These are phyloP conservation scores for Atta texana DNA, from an alignment of 1,140 invertebrate genomes.

Conservation along the genomic window DNA sequence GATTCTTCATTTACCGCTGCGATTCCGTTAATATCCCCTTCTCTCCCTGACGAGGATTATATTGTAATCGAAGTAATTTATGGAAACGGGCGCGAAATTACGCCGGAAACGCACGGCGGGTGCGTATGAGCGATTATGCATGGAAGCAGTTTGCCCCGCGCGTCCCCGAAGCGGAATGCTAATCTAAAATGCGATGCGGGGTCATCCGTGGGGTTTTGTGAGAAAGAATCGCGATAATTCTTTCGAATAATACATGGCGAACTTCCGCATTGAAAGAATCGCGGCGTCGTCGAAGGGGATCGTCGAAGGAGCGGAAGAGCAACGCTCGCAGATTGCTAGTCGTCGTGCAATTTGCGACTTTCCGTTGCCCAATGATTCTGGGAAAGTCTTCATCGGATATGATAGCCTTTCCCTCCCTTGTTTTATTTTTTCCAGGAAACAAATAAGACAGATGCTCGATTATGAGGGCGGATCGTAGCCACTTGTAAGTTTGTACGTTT, in stretches of 20 bases:
- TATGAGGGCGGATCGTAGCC: not conserved
- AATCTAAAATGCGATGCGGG: constrained; percentile 45
- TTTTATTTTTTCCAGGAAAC: constrained; percentile 16
- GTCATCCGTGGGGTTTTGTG: constrained; percentile 41
- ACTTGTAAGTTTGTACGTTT: not conserved
- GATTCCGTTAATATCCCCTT: constrained; percentile 64
- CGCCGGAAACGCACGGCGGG: constrained; percentile 47
- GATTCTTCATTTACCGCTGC: constrained; percentile 58
- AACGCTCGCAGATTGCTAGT: constrained; percentile 24
- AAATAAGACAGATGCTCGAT: not conserved
- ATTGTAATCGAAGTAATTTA: constrained; percentile 76
- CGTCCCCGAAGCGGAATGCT: constrained; percentile 51
- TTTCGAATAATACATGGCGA: constrained; percentile 30
- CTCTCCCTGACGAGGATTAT: constrained; percentile 51
- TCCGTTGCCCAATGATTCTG: constrained; percentile 22
- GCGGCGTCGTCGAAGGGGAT: constrained; percentile 32
- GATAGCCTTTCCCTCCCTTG: not conserved
- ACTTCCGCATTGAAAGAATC: constrained; percentile 45
- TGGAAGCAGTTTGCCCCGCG: constrained; percentile 19
- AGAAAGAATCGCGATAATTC: constrained; percentile 58
- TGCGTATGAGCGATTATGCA: constrained; percentile 37
- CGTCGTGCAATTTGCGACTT: constrained; percentile 24
- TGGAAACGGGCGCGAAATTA: constrained; percentile 60
- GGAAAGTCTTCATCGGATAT: constrained; percentile 13
- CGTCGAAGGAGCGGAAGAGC: constrained; percentile 41